Evolutionary conservation across 2,888 invertebrate species (phyloP), one percentile per base, ranked within the genome.

Genomic region (Pollenia angustigena): DNA sequence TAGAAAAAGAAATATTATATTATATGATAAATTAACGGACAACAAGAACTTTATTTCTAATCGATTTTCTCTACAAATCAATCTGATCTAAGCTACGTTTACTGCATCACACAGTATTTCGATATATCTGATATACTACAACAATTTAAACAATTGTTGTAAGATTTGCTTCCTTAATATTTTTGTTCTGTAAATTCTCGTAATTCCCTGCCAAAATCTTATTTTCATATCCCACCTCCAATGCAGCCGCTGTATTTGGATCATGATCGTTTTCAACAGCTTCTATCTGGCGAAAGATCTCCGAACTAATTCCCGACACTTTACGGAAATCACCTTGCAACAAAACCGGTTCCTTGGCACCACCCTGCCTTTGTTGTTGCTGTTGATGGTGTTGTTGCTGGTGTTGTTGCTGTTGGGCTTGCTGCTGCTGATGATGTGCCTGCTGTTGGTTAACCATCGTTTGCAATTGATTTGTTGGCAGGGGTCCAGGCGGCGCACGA

Each of bases 251-350:
- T 89, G 98, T 98, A 91, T 97, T 97, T 89, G 97, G 97, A 94
- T 98, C 98, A 94, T 98, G 97, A 94, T 98, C 98, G 94, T 98
- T 98, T 94, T 98, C 98, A 90, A 98, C 97, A 92, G 97, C 97
- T 95, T 98, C 98, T 95, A 98, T 97, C 95, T 98, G 98, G 92
- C 98, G 97, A 95, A 98, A 98, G 94, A 98, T 98, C 95, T 98
- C 98, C 93, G 97, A 97, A 94, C 98, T 98, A 92, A 98, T 98
- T 92, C 98, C 98, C 94, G 98, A 98, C 93, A 98, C 98, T 96
- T 98, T 98, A 92, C 98, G 96, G 95, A 98, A 98, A 94, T 98
- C 98, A 90, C 98, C 97, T 94, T 98, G 98, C 94, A 98, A 95
- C 93, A 97, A 96, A 95, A 96, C 96, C 90, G 96, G 96, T 91